Base-by-base conservation (phyloP, 2,888 invertebrate genomes). In the Cyaniris semiargus region DNA sequence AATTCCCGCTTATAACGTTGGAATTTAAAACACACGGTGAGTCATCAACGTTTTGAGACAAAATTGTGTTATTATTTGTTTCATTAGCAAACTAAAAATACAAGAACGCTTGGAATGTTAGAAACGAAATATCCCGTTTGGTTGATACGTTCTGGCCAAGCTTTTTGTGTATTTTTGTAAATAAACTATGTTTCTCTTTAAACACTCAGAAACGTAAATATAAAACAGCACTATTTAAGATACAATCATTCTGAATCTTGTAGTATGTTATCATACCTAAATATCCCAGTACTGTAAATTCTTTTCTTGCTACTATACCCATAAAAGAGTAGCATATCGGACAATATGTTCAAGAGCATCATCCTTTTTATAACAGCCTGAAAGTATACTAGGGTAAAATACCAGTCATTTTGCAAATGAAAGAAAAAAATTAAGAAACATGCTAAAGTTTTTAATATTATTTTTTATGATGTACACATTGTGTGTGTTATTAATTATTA, bases 21-120 rank as follows among this genome's bases (percentile, higher is more conserved):
- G 90, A 93, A 93, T 94, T 92, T 93, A 91, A 93, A 93, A 88
- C 87, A 93, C 90, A 90, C 85, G 92, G 93, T 94, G 93, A 94
- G 93, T 93, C 93, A 94, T 89, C 90, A 84, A 81, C 85, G 82
- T 87, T 89, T 85, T 83, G 84, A 85, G 84, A 79, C 78, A 75
- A 71, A 80, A 79, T 38, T 71, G 66, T 66, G 77, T 79, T 76
- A 79, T 71, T 77, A 72, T 78, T 79, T 27, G 58, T 72, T 56
- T 58, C 27, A 10, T 23, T 21, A 8, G 21, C 27, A 53, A 15
- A 58, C 34, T 23, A 34, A 76, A 53, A 77, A 27, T 53, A 58
- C 38, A 77, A 58, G 13, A 71, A 44, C 3, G 53, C 70, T 70
- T 70, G 31, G 21, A 66, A 23, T n/a, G 70, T 56, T 21, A 31